Base-by-base conservation (phyloP, 2,888 invertebrate genomes). In the Xestia rhomboidea region DNA sequence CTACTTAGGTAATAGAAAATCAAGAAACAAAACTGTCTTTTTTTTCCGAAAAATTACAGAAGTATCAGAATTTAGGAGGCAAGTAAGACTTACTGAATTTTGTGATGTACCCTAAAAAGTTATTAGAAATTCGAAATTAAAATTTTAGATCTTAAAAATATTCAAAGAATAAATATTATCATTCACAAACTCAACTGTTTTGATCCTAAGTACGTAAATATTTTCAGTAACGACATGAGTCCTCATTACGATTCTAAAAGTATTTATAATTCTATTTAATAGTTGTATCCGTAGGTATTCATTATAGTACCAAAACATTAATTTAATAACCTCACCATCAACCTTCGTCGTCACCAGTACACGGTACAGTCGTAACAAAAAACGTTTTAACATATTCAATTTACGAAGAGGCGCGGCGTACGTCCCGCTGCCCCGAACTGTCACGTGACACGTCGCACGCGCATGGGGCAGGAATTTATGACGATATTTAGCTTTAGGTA, bases 301-400 rank as follows among this genome's bases (percentile, higher is more conserved):
- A 49, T 27, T 49, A 62, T 5, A 62, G 21, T 38, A 63, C 21
- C 21, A 74, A 18, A 51, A 66, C 49, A 57, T 30, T 80, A 68
- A 64, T 71, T 68, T 71, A 83, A 85, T 73, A 71, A 62, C 62
- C 51, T 24, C 13, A 0, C 41, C 66, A 62, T 73, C 69, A 82
- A 71, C 38, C 51, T 68, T 69, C 24, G 72, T 57, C 68, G 74
- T 71, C 69, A 68, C 44, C 88, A 79, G 90, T 92, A 91, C 92
- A 57, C 86, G 74, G 90, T 93, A 92, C 92, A 62, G 71, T 73
- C 74, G 87, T 84, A 81, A 91, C 90, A 94, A 94, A 94, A 94
- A 94, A 91, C 85, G 76, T 82, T 91, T 94, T 94, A 92, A 89
- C 94, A 94, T 94, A 94, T 93, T 93, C 93, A 93, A 94, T 93